phyloP scores from a whole-genome alignment of 2,797 vertebrate genomes.

The Dermochelys coriacea region DNA sequence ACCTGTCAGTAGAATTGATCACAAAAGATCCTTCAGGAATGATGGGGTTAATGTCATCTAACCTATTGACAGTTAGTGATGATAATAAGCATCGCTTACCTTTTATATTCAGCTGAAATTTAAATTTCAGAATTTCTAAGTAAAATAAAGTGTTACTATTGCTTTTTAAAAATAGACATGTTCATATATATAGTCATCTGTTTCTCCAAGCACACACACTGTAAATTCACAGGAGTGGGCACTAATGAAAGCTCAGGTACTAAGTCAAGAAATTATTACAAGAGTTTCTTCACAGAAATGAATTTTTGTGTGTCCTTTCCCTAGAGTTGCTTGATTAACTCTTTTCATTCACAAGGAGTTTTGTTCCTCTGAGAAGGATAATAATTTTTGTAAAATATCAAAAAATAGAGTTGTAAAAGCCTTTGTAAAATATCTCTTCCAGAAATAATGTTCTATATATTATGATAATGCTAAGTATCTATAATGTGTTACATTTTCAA shows the following conservation, averaged over 20 bases:
- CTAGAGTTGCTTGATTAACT: not conserved
- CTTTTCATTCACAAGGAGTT: conserved; percentile 21
- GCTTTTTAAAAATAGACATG: not conserved
- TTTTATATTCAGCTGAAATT: not conserved
- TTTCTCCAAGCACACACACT: not conserved
- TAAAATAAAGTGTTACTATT: not conserved
- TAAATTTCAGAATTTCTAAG: too few relatives aligned
- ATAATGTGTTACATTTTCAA: not conserved
- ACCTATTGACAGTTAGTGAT: not conserved
- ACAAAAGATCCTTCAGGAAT: not conserved
- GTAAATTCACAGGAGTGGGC: not conserved
- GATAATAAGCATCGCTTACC: not conserved
- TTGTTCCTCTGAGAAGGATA: not conserved
- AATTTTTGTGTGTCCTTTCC: not conserved
- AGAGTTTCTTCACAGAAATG: not conserved
- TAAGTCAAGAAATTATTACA: not conserved
- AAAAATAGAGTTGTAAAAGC: conserved; percentile 13
- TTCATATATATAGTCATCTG: not conserved
- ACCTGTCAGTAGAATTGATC: not conserved
- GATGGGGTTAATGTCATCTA: not conserved
- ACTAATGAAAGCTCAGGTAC: not conserved
- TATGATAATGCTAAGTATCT: not conserved
- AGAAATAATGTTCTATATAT: not conserved
- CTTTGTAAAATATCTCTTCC: conserved; percentile 25
- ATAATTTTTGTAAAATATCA: conserved; percentile 7